Conservation (phyloP, 1,140 invertebrate genomes). For the Cataglyphis hispanica region DNA sequence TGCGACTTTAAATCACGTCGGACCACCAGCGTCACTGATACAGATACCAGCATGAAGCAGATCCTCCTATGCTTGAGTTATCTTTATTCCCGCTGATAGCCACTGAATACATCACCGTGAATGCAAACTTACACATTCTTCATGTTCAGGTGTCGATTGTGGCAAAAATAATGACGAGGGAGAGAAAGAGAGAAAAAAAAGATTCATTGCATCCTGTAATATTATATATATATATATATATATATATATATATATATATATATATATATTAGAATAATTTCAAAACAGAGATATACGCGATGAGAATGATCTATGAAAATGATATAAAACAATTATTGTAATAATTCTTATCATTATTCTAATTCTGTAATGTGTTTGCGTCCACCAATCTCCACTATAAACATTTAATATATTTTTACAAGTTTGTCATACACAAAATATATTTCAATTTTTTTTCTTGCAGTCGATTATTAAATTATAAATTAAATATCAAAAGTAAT, state of each 20-base stretch:
- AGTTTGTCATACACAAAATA: neutral
- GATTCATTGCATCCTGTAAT: neutral
- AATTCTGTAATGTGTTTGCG: neutral
- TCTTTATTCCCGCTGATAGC: slow-evolving; percentile 67
- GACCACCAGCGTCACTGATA: slow-evolving; percentile 56
- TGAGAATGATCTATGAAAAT: neutral
- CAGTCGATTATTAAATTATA: neutral
- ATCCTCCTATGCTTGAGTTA: slow-evolving; percentile 57
- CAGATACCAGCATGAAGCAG: slow-evolving; percentile 60
- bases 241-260: no score
- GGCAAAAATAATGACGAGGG: neutral
- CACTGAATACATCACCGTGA: slow-evolving; percentile 25
- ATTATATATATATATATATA: no score
- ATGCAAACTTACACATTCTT: slow-evolving; percentile 32
- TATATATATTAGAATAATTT: slow-evolving; percentile 16
- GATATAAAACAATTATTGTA: neutral
- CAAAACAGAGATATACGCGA: neutral
- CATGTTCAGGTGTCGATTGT: neutral
- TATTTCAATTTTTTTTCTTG: neutral
- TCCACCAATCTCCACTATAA: no score
- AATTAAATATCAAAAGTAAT: neutral
- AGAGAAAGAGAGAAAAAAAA: no score
- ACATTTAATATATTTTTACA: neutral
- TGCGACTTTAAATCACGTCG: slow-evolving; percentile 72
- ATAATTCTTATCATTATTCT: neutral